Evolutionary conservation across 2,888 invertebrate species (phyloP).

Genomic region (Ectropis crepuscularia): DNA sequence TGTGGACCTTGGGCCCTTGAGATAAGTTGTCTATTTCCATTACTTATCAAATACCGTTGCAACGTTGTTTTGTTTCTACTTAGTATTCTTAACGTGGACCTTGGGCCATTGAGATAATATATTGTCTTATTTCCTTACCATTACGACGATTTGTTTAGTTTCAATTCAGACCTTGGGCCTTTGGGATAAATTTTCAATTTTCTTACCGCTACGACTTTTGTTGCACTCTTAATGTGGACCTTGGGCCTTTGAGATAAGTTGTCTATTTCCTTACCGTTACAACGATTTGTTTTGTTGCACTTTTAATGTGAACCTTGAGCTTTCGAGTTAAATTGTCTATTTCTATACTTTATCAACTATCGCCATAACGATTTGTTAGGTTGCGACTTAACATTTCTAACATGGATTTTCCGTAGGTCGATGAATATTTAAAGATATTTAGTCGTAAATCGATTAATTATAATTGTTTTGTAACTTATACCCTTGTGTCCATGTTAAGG

Average conservation of each 20-base stretch:
- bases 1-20: not conserved
- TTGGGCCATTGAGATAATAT: not conserved
- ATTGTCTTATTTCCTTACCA: not conserved
- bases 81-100: not conserved
- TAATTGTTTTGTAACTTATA: not conserved
- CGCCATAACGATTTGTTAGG: no score
- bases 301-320: not conserved
- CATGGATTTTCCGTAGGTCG: no score
- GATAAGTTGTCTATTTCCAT: not conserved
- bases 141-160: not conserved
- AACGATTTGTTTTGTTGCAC: no score
- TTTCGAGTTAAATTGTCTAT: not conserved
- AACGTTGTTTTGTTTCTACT: no score
- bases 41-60: not conserved
- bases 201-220: not conserved
- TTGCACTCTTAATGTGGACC: slow-evolving; percentile 1
- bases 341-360: no score
- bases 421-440: no score
- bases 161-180: not conserved
- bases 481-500: not conserved
- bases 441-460: no score
- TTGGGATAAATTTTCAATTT: not conserved
- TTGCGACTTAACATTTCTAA: no score
- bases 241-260: not conserved
- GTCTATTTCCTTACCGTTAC: not conserved